These are phyloP conservation scores for Ametastegia equiseti DNA, from an alignment of 2,888 invertebrate species.

Conservation along the genomic window DNA sequence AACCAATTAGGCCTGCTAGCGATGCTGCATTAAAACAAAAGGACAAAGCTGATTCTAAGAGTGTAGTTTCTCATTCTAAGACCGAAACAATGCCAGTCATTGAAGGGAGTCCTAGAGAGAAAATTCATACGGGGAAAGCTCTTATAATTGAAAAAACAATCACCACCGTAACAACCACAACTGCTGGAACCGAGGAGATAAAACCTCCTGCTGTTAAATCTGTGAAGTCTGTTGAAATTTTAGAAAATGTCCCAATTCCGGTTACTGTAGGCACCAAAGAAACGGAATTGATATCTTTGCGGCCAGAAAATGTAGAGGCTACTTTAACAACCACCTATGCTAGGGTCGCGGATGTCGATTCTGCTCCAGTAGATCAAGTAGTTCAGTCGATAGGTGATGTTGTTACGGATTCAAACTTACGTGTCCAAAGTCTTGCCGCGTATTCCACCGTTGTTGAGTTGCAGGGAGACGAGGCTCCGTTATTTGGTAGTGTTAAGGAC, in stretches of 20 bases:
- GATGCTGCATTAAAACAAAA: conserved; percentile 32
- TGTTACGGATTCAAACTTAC: conserved; percentile 31
- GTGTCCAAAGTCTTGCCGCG: conserved; percentile 41
- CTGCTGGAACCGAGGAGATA: conserved; percentile 56
- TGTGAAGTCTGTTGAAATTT: conserved; percentile 60
- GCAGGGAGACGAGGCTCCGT: conserved; percentile 58
- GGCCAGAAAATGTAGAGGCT: conserved; percentile 70
- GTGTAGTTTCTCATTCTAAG: conserved; percentile 40
- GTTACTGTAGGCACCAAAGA: conserved; percentile 60
- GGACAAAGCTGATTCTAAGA: conserved; percentile 37
- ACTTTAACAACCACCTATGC: conserved; percentile 69
- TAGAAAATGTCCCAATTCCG: conserved; percentile 61
- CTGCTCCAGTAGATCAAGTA: conserved; percentile 49
- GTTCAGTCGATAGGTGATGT: conserved; percentile 39
- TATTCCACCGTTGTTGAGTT: conserved; percentile 47
- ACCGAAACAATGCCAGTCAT: conserved; percentile 42
- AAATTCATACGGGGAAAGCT: conserved; percentile 56
- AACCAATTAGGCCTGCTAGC: conserved; percentile 30
- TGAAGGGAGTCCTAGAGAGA: conserved; percentile 50
- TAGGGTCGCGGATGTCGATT: conserved; percentile 58
- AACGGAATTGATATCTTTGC: conserved; percentile 66
- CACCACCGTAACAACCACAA: conserved; percentile 58
- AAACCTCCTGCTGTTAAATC: conserved; percentile 61
- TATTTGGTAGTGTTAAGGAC: conserved; percentile 72
- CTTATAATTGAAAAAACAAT: conserved; percentile 60